Percentiles rank a stretch among this genome's conserved stretches.
Conservation (phyloP, 2,113 vertebrate species). For the Thomomys bottae region DNA sequence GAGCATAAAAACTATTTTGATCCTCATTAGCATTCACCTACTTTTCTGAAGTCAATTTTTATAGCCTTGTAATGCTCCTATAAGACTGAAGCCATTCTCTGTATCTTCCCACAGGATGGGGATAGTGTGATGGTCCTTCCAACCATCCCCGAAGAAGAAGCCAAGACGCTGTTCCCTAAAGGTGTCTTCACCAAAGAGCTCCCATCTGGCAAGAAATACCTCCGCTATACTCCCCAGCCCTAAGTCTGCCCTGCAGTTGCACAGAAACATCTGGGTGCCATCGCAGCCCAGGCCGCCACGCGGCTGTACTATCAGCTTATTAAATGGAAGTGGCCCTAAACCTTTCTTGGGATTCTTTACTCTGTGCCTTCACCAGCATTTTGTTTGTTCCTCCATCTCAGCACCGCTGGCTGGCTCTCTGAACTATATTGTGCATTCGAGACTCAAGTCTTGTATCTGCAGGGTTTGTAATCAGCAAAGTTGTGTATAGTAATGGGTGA, state of each 20-base stretch:
- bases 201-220: conserved; percentile 95
- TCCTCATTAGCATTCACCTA: neutral
- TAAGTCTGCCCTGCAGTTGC: conserved; percentile 67
- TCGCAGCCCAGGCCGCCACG: neutral
- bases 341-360: conserved; percentile 44
- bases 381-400: neutral
- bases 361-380: conserved; percentile 65
- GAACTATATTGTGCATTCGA: neutral
- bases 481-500: neutral
- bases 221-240: conserved; percentile 94
- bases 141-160: conserved; percentile 91
- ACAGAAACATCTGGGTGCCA: neutral
- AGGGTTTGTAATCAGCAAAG: neutral
- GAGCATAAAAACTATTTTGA: neutral
- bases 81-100: neutral
- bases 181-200: conserved; percentile 93
- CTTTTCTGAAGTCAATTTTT: neutral
- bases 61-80: neutral
- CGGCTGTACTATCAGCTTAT: conserved; percentile 57
- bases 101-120: conserved; percentile 85
- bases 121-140: conserved; percentile 96
- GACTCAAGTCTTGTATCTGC: neutral
- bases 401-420: neutral
- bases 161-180: conserved; percentile 90
- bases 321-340: conserved; percentile 74